Conservation (phyloP, 2,797 vertebrate species). For the Phrynocephalus guinanensis region DNA sequence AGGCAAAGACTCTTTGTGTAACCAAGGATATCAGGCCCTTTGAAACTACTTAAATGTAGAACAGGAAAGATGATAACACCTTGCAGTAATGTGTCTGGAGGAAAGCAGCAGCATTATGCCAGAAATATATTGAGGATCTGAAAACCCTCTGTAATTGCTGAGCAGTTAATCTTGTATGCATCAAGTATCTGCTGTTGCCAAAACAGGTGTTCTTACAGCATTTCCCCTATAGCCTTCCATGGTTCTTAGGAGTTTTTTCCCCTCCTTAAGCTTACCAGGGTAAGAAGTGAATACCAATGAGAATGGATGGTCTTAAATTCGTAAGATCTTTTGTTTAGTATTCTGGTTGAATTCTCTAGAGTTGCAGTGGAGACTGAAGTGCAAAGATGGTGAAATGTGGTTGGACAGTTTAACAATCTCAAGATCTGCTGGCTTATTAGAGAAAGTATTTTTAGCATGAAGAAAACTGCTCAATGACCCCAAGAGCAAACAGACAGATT, state of each 20-base stretch:
- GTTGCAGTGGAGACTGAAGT: neutral
- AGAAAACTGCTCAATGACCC: neutral
- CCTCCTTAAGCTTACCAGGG: rapidly evolving
- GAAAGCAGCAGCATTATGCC: constrained; percentile 15
- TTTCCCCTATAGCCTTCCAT: neutral
- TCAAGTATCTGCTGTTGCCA: constrained; percentile 3
- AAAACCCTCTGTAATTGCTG: constrained; percentile 10
- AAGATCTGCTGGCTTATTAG: rapidly evolving
- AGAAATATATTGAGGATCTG: constrained; percentile 14
- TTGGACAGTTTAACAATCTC: neutral
- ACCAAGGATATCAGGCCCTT: constrained; percentile 9
- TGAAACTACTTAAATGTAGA: constrained; percentile 13
- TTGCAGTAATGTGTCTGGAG: constrained; percentile 24
- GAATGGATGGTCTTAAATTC: neutral
- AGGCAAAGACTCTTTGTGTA: neutral
- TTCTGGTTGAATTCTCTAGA: neutral
- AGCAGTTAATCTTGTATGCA: neutral
- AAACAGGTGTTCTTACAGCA: neutral
- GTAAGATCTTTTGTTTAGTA: constrained; percentile 2
- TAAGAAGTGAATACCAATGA: neutral
- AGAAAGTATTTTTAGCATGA: neutral
- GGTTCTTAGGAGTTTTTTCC: neutral
- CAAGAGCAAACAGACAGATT: neutral
- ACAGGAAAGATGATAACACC: constrained; percentile 18
- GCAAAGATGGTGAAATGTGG: neutral